Conservation (phyloP, 2,113 vertebrate genomes). For the Microtus richardsoni region DNA sequence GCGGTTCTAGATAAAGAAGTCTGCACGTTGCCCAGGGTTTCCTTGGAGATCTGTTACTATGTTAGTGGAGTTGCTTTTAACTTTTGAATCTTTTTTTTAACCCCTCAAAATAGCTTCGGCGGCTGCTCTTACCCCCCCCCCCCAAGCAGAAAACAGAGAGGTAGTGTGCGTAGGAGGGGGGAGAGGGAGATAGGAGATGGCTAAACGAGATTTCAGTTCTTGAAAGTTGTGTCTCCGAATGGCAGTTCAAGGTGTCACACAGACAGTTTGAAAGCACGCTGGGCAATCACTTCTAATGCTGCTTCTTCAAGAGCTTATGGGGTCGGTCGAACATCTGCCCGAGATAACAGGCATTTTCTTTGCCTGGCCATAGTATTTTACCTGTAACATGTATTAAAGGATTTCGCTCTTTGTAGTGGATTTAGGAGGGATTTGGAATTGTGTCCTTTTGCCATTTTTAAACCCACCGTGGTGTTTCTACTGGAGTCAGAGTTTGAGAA, state of each 20-base stretch:
- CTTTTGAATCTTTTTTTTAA: slow-evolving; percentile 45
- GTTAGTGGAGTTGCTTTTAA: slow-evolving; percentile 42
- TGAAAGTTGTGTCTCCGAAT: slow-evolving; percentile 15
- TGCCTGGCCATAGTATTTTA: slow-evolving; percentile 37
- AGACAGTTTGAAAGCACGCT: neutral
- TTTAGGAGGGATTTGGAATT: slow-evolving; percentile 52
- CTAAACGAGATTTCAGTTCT: neutral
- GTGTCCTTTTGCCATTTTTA: slow-evolving; percentile 42
- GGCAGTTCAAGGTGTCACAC: neutral
- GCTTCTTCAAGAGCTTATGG: neutral
- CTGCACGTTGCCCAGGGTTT: neutral
- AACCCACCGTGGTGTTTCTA: slow-evolving; percentile 24
- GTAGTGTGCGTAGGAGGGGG: neutral
- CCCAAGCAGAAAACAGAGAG: slow-evolving; percentile 30
- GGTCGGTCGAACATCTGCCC: neutral
- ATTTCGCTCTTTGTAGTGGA: slow-evolving; percentile 60
- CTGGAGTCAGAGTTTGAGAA: slow-evolving; percentile 34
- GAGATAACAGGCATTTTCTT: slow-evolving; percentile 49
- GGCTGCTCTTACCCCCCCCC: neutral
- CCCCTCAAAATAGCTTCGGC: slow-evolving; percentile 45
- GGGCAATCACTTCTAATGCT: neutral
- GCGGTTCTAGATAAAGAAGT: neutral
- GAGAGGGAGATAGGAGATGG: neutral
- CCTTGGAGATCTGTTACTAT: slow-evolving; percentile 50
- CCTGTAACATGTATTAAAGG: slow-evolving; percentile 42